Conservation (phyloP, 64 coral and sea anemone genomes). For the Montipora capricornis region DNA sequence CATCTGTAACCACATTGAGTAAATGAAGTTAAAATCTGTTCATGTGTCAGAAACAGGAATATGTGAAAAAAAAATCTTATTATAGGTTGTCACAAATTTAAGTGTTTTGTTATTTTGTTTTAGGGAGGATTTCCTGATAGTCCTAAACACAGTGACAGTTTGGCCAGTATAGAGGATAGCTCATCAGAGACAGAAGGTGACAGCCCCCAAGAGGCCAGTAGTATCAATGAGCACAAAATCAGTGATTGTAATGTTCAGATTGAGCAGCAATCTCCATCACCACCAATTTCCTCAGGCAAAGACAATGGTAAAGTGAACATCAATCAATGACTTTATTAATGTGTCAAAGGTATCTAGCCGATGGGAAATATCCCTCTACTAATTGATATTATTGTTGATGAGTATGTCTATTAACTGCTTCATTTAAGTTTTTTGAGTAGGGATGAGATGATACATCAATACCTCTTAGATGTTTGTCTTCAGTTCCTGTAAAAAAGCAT, state of each 20-base stretch:
- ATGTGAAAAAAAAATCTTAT: too few species aligned
- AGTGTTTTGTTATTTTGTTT: background rate
- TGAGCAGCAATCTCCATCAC: background rate
- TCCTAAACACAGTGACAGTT: background rate
- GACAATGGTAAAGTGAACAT: constrained; percentile 7
- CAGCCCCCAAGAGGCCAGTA: background rate
- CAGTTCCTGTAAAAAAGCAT: too few species aligned
- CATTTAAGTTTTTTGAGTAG: too few species aligned
- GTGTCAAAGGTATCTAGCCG: too few species aligned
- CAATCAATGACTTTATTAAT: too few species aligned
- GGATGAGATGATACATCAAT: too few species aligned
- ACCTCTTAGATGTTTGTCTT: too few species aligned
- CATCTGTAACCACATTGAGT: background rate
- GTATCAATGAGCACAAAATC: background rate
- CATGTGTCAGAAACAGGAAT: too few species aligned
- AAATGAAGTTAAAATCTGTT: background rate
- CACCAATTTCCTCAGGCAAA: background rate
- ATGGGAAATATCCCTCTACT: too few species aligned
- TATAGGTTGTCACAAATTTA: too few species aligned
- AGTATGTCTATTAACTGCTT: too few species aligned
- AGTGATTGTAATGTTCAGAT: background rate
- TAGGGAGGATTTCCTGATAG: constrained; percentile 42
- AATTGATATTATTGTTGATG: too few species aligned
- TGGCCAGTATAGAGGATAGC: constrained; percentile 9
- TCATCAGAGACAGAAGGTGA: constrained; percentile 35